Conservation (phyloP, 2,888 invertebrate species). For the Willowsia nigromaculata region DNA sequence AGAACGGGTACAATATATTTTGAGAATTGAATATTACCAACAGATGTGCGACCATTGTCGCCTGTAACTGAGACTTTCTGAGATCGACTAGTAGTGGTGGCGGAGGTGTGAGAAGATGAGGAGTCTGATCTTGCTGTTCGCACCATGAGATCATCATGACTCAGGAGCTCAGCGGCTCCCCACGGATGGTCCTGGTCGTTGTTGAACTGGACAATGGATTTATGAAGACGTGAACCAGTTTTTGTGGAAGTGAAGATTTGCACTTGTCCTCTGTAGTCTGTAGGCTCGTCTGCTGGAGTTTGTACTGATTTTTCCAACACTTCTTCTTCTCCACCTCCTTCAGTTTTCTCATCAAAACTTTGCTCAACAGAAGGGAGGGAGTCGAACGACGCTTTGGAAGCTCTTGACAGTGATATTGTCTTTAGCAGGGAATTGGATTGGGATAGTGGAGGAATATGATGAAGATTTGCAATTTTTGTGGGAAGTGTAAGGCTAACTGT, state of each 20-base stretch:
- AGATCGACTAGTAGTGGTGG: conserved; percentile 29
- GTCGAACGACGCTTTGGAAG: not conserved
- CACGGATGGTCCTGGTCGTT: conserved; percentile 58
- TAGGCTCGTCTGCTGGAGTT: conserved; percentile 13
- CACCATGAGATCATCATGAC: conserved; percentile 47
- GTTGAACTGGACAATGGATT: conserved; percentile 77
- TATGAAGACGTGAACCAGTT: conserved; percentile 77
- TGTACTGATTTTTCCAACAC: not conserved
- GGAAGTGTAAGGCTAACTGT: conserved; percentile 56
- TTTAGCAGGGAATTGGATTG: not conserved
- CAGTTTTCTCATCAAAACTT: conserved; percentile 3
- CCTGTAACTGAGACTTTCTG: not conserved
- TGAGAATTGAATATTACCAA: conserved; percentile 16
- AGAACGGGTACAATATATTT: not conserved
- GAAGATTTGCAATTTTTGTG: conserved; percentile 44
- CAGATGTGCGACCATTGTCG: conserved; percentile 9
- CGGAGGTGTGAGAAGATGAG: not conserved
- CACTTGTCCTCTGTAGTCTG: conserved; percentile 61
- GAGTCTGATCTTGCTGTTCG: not conserved
- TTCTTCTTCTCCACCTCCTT: not conserved
- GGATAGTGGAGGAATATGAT: conserved; percentile 9
- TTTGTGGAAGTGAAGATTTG: conserved; percentile 78
- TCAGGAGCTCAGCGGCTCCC: conserved; percentile 64
- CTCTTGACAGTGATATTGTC: conserved; percentile 23
- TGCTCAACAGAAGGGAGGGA: not conserved